Conservation (phyloP, 2,888 invertebrate species). For the Bellardia pandia region DNA sequence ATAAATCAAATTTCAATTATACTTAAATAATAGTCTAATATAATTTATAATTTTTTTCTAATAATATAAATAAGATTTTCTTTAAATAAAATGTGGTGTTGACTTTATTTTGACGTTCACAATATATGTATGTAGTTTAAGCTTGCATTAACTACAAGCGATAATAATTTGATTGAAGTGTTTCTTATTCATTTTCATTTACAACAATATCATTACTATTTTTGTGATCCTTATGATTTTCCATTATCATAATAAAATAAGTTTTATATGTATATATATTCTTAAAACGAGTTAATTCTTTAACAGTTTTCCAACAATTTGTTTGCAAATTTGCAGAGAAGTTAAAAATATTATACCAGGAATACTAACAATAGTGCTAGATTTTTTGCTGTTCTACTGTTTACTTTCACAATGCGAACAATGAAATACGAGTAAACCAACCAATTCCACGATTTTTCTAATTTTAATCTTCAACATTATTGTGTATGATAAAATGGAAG, state of each 20-base stretch:
- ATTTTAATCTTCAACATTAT: constrained; percentile 18
- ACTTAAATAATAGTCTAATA: too few species aligned
- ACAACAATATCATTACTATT: not conserved
- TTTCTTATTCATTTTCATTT: too few species aligned
- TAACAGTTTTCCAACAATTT: constrained; percentile 1
- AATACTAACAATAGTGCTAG: constrained; percentile 35
- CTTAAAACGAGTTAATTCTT: constrained; percentile 5
- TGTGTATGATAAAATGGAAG: not conserved
- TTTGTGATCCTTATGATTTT: not conserved
- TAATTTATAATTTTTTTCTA: too few species aligned
- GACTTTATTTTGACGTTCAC: too few species aligned
- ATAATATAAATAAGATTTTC: too few species aligned
- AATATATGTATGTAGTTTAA: too few species aligned
- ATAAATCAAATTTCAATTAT: too few species aligned
- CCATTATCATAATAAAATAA: too few species aligned
- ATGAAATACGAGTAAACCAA: constrained; percentile 22
- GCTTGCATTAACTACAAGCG: too few species aligned
- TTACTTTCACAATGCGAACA: constrained; percentile 26
- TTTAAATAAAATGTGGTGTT: too few species aligned
- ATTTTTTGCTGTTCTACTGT: constrained; percentile 3
- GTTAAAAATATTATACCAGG: constrained; percentile 42
- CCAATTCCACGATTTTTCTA: constrained; percentile 40
- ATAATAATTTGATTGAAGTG: too few species aligned
- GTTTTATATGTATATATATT: too few species aligned
- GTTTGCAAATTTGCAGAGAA: not conserved